Percentiles rank a stretch among this genome's conserved stretches.
Evolutionary conservation across 2,888 invertebrate species (phyloP).

Genomic region (Allacma fusca): DNA sequence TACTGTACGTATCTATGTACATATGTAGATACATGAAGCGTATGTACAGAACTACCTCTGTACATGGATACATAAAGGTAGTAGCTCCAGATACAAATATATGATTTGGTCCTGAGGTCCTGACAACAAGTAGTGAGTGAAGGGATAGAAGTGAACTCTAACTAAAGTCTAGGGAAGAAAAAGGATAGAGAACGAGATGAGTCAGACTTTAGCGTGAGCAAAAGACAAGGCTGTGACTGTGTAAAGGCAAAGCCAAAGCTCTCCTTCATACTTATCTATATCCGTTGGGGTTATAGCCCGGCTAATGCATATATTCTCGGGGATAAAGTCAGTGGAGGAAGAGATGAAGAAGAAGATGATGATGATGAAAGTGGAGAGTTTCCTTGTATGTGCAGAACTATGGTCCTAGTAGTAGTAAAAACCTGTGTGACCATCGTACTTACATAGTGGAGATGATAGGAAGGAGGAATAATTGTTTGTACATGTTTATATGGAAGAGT

Average conservation of each 20-base stretch:
- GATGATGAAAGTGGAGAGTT: constrained; percentile 40
- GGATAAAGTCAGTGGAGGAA: constrained; percentile 38
- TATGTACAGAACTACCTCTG: no score
- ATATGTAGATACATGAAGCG: no score
- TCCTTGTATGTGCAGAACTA: constrained; percentile 3
- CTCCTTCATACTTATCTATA: constrained; percentile 5
- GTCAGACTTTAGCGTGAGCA: constrained; percentile 27
- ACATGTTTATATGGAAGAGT: constrained; percentile 3
- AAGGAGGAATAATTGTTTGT: constrained; percentile 23
- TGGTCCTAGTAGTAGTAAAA: background rate
- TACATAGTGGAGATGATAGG: background rate
- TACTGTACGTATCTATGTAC: no score
- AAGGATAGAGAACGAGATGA: constrained; percentile 20
- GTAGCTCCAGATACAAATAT: no score
- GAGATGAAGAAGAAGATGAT: constrained; percentile 33
- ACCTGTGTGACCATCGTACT: background rate
- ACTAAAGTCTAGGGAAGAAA: constrained; percentile 26
- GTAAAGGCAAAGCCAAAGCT: background rate
- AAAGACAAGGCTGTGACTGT: constrained; percentile 5
- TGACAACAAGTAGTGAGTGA: background rate
- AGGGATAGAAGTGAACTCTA: constrained; percentile 5
- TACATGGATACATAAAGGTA: no score
- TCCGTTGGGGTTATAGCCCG: background rate
- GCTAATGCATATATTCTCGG: background rate
- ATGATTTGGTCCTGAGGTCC: no score